phyloP scores from a whole-genome alignment of 2,113 vertebrate genomes.

The Eleginops maclovinus region DNA sequence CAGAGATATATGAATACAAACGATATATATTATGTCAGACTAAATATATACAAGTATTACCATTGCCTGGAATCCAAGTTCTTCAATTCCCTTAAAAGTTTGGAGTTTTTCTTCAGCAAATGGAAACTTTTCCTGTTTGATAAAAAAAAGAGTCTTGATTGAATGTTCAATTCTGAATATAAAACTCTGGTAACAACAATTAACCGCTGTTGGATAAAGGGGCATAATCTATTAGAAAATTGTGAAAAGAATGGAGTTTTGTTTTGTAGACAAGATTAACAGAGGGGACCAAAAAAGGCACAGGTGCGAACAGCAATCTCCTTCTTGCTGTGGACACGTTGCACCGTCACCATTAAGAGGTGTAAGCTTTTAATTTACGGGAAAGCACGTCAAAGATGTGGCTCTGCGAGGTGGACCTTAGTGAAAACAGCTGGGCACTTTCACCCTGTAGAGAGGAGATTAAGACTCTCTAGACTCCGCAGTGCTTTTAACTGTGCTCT shows the following conservation, averaged over 20 bases:
- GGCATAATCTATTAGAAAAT: neutral
- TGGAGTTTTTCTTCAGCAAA: slow-evolving; percentile 98
- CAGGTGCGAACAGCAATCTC: slow-evolving; percentile 72
- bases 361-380: slow-evolving; percentile 81
- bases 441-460: slow-evolving; percentile 79
- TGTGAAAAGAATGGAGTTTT: slow-evolving; percentile 23
- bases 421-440: slow-evolving; percentile 77
- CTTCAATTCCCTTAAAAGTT: slow-evolving; percentile 96
- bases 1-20: neutral
- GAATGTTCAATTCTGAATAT: neutral
- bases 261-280: slow-evolving; percentile 28
- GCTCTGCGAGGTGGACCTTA: slow-evolving; percentile 65
- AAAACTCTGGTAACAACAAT: slow-evolving; percentile 13
- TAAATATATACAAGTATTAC: slow-evolving; percentile 78
- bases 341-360: slow-evolving; percentile 77
- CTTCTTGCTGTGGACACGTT: slow-evolving; percentile 50
- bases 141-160: slow-evolving; percentile 30
- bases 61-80: slow-evolving; percentile 98
- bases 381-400: slow-evolving; percentile 63
- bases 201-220: neutral
- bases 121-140: slow-evolving; percentile 94
- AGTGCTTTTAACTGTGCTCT: slow-evolving; percentile 68
- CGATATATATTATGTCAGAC: too few species aligned
- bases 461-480: slow-evolving; percentile 67
- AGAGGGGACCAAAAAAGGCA: slow-evolving; percentile 44